Evolutionary conservation across 2,888 invertebrate genomes (phyloP).

Genomic region (Perizoma flavofasciatum): DNA sequence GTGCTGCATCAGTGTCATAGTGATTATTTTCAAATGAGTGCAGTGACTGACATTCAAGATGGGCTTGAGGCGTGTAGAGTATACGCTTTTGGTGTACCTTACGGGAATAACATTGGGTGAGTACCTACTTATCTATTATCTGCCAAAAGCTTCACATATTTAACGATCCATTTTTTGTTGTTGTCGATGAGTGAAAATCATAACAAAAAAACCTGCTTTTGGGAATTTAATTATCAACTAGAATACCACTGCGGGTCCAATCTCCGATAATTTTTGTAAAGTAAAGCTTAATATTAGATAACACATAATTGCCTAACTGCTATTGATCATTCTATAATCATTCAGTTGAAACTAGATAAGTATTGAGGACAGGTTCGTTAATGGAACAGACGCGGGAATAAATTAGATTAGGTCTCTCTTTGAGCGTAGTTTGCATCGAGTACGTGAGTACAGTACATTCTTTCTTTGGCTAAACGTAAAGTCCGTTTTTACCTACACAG

Average conservation of each 20-base stretch:
- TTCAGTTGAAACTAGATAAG: slow-evolving; percentile 17
- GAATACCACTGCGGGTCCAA: no score
- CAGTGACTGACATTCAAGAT: slow-evolving; percentile 50
- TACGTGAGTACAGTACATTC: slow-evolving; percentile 7
- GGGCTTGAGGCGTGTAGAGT: slow-evolving; percentile 52
- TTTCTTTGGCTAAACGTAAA: slow-evolving; percentile 8
- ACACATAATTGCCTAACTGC: neutral
- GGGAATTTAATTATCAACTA: no score
- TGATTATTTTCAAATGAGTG: slow-evolving; percentile 65
- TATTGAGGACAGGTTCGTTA: slow-evolving; percentile 10
- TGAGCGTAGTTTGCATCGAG: slow-evolving; percentile 10
- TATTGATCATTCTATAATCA: neutral
- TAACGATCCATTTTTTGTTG: no score
- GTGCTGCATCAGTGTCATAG: slow-evolving; percentile 71
- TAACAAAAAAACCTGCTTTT: no score
- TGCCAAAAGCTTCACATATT: no score
- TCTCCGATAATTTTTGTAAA: no score
- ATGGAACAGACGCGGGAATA: slow-evolving; percentile 20
- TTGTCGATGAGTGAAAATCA: no score
- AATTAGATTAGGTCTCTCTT: slow-evolving; percentile 20
- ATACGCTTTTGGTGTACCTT: slow-evolving; percentile 49
- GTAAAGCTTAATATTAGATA: no score
- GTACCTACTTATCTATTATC: slow-evolving; percentile 32
- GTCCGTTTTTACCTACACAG: neutral
- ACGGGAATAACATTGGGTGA: slow-evolving; percentile 61